phyloP scores from a whole-genome alignment of 2,113 vertebrate genomes.

The Sinocyclocheilus anophthalmus region DNA sequence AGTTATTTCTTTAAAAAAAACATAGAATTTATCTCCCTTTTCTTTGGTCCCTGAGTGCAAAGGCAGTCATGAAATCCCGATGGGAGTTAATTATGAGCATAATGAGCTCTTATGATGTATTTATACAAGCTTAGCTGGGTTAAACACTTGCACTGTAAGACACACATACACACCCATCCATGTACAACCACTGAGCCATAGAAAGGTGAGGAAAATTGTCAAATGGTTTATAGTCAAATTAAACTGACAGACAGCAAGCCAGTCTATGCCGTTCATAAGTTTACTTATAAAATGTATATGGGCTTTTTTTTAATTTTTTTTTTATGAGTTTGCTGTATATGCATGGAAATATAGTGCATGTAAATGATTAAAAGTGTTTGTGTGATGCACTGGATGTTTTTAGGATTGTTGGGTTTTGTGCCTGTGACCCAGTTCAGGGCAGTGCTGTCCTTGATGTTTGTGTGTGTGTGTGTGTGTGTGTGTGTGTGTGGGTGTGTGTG shows the following conservation, averaged over 20 bases:
- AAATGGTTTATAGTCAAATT: not conserved
- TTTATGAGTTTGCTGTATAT: too few relatives aligned
- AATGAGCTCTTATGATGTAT: not conserved
- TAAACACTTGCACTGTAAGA: not conserved
- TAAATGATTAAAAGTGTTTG: not conserved
- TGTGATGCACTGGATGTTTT: slow-evolving; percentile 31
- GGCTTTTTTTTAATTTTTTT: too few relatives aligned
- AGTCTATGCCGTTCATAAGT: too few relatives aligned
- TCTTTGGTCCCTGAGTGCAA: not conserved
- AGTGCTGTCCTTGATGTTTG: slow-evolving; percentile 30
- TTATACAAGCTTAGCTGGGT: not conserved
- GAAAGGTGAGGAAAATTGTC: too few relatives aligned
- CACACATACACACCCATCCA: not conserved
- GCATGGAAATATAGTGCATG: not conserved
- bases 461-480: slow-evolving; percentile 10
- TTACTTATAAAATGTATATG: too few relatives aligned
- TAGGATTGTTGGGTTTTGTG: slow-evolving; percentile 45
- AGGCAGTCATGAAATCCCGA: not conserved
- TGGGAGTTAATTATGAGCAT: slow-evolving; percentile 11
- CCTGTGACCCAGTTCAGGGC: slow-evolving; percentile 51
- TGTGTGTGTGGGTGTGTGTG: slow-evolving; percentile 11
- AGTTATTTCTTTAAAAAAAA: not conserved
- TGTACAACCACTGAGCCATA: too few relatives aligned
- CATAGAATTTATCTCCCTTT: not conserved
- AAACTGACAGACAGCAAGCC: not conserved